Percentiles rank a stretch among this genome's conserved stretches.
Conservation (phyloP, 2,888 invertebrate genomes). For the Philhelius pedissequus region DNA sequence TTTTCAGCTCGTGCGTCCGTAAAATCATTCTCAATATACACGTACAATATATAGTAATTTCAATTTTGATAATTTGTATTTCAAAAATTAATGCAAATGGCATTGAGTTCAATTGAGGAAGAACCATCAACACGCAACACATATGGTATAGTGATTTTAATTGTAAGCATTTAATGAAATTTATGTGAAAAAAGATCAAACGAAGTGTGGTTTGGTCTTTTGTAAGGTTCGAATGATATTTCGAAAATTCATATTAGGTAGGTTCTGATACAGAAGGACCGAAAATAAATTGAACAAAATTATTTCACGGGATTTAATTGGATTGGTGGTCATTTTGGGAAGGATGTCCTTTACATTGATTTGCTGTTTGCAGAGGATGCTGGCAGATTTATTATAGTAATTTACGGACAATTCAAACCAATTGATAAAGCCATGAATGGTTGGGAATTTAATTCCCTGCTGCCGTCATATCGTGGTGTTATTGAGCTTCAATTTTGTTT, state of each 20-base stretch:
- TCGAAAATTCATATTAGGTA: neutral
- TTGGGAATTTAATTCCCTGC: neutral
- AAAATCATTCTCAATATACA: neutral
- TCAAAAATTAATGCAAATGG: conserved; percentile 20
- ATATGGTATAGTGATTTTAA: conserved; percentile 1
- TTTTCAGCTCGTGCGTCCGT: neutral
- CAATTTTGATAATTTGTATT: neutral
- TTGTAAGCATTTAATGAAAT: conserved; percentile 23
- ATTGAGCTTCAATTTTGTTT: neutral
- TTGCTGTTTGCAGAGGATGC: neutral
- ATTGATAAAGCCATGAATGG: neutral
- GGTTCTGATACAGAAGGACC: neutral
- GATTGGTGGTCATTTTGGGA: neutral
- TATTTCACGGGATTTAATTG: neutral
- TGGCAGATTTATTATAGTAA: neutral
- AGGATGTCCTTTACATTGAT: neutral
- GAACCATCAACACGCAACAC: conserved; percentile 4
- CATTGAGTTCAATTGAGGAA: conserved; percentile 57
- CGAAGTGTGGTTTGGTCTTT: neutral
- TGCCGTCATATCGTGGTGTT: neutral
- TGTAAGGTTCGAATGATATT: neutral
- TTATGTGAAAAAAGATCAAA: conserved; percentile 32
- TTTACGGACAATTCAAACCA: neutral
- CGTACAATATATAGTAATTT: neutral
- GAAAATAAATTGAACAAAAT: neutral